Conservation (phyloP, 2,888 invertebrate genomes). For the Netelia melanura region DNA sequence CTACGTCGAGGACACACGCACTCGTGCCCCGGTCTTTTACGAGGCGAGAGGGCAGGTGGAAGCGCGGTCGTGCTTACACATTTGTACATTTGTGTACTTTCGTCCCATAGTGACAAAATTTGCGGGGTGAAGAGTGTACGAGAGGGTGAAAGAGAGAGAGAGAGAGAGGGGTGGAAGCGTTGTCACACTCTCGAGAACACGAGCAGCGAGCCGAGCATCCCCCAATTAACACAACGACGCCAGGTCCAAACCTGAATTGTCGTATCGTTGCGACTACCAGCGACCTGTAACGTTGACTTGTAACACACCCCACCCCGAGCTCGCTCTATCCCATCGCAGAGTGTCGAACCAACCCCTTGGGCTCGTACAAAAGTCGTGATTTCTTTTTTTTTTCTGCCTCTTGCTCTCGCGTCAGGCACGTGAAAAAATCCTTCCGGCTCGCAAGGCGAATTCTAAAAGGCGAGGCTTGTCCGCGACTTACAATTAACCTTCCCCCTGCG, state of each 20-base stretch:
- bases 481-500: not conserved
- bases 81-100: not conserved
- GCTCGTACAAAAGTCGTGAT: not conserved
- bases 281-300: conserved; percentile 1
- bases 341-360: conserved; percentile 22
- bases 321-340: not conserved
- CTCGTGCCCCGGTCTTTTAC: conserved; percentile 12
- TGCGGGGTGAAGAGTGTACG: not conserved
- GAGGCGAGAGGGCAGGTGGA: not conserved
- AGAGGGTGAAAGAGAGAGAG: not conserved
- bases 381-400: conserved; percentile 15
- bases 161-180: not conserved
- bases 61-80: conserved; percentile 38
- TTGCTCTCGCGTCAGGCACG: conserved; percentile 23
- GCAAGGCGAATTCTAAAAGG: conserved; percentile 48
- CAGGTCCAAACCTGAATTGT: conserved; percentile 22
- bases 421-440: conserved; percentile 54
- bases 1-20: conserved; percentile 22
- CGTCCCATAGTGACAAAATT: conserved; percentile 8
- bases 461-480: conserved; percentile 49
- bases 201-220: conserved; percentile 55
- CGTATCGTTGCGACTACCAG: conserved; percentile 9
- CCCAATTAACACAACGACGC: conserved; percentile 60
- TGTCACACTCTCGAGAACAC: conserved; percentile 49
- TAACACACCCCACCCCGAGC: not conserved